Conservation (phyloP, 2,797 vertebrate genomes). For the Antennarius maculatus region DNA sequence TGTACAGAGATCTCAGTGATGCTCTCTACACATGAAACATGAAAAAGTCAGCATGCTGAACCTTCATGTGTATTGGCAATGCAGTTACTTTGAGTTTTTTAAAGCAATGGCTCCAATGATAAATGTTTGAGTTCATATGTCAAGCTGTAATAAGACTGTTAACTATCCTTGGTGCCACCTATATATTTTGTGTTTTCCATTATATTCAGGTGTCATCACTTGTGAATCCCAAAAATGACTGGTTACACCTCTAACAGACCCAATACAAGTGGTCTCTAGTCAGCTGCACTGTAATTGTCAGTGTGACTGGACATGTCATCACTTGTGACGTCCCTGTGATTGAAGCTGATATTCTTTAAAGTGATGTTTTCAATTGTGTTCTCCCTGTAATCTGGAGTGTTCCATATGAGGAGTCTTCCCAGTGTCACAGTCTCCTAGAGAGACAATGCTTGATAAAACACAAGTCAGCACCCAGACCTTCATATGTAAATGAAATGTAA, state of each 20-base stretch:
- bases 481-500: slow-evolving; percentile 52
- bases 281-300: slow-evolving; percentile 46
- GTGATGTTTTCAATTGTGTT: slow-evolving; percentile 57
- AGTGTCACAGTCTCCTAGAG: slow-evolving; percentile 52
- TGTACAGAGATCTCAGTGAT: too few relatives aligned
- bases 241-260: slow-evolving; percentile 27
- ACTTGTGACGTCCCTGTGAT: slow-evolving; percentile 53
- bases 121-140: slow-evolving; percentile 21
- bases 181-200: slow-evolving; percentile 42
- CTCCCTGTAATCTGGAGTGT: slow-evolving; percentile 53
- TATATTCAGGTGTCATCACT: slow-evolving; percentile 51
- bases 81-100: background rate
- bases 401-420: slow-evolving; percentile 19
- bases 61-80: background rate
- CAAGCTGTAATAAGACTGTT: slow-evolving; percentile 24
- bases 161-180: slow-evolving; percentile 31
- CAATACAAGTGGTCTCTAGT: slow-evolving; percentile 36
- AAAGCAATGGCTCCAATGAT: background rate
- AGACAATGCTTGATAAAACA: slow-evolving; percentile 51
- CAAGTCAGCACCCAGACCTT: slow-evolving; percentile 21
- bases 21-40: too few relatives aligned
- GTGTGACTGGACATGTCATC: slow-evolving; percentile 44
- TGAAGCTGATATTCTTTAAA: slow-evolving; percentile 56
- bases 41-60: background rate
- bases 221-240: slow-evolving; percentile 53